phyloP scores from a whole-genome alignment of 2,797 vertebrate genomes.

The Carapus acus region DNA sequence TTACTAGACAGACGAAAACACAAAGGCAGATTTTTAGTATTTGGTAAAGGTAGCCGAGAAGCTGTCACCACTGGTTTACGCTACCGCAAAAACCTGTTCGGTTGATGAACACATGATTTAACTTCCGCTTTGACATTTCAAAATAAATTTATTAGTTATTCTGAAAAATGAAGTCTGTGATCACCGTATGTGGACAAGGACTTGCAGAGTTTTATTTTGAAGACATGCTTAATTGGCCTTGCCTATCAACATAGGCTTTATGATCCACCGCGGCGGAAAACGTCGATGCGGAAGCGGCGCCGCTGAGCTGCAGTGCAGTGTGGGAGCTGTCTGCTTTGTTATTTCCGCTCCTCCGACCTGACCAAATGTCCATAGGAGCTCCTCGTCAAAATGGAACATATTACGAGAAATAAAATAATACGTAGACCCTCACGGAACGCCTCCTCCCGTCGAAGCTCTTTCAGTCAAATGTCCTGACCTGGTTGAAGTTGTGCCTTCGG shows the following conservation, averaged over 20 bases:
- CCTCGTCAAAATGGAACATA: slow-evolving; percentile 27
- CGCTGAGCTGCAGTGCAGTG: slow-evolving; percentile 63
- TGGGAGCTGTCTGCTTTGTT: slow-evolving; percentile 68
- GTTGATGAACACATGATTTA: no score
- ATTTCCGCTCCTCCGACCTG: slow-evolving; percentile 20
- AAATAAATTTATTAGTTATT: no score
- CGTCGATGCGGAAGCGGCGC: slow-evolving; percentile 49
- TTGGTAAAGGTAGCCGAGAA: no score
- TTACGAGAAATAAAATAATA: slow-evolving; percentile 27
- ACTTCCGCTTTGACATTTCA: slow-evolving; percentile 20
- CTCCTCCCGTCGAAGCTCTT: slow-evolving; percentile 1
- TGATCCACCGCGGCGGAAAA: slow-evolving; percentile 32
- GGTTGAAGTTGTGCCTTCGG: slow-evolving; percentile 30
- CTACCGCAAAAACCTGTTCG: no score
- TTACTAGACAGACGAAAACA: no score
- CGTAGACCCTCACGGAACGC: slow-evolving; percentile 35
- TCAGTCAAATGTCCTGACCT: slow-evolving; percentile 9
- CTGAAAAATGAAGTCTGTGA: no score
- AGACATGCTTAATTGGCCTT: rapidly evolving
- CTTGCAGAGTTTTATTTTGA: slow-evolving; percentile 31
- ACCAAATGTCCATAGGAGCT: slow-evolving; percentile 25
- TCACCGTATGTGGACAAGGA: no score
- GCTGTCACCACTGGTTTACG: no score
- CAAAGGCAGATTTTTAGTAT: rapidly evolving
- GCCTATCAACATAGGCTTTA: background rate